Conservation (phyloP, 2,888 invertebrate genomes). For the Ectemnius cavifrons region DNA sequence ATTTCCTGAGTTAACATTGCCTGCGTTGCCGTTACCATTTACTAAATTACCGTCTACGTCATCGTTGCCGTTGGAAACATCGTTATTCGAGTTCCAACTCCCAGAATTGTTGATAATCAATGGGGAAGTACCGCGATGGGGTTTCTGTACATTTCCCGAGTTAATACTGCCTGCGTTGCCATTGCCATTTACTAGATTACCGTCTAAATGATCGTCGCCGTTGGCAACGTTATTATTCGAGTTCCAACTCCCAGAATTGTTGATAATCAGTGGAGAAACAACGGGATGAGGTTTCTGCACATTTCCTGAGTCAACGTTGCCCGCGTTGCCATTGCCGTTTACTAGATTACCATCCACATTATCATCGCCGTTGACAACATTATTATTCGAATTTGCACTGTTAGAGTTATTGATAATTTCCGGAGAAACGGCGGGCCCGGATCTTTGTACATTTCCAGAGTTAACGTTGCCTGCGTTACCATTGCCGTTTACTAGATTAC, state of each 20-base stretch:
- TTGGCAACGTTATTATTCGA: not conserved
- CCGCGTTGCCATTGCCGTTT: conserved; percentile 22
- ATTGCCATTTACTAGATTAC: conserved; percentile 22
- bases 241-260: not conserved
- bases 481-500: conserved; percentile 30
- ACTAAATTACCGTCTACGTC: conserved; percentile 20
- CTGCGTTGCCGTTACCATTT: conserved; percentile 36
- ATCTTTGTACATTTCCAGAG: conserved; percentile 8
- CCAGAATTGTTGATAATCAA: conserved; percentile 16
- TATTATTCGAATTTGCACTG: not conserved
- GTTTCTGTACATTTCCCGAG: not conserved
- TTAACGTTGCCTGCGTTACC: conserved; percentile 20
- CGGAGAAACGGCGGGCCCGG: not conserved
- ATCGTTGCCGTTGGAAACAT: conserved; percentile 13
- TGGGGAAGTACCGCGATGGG: not conserved
- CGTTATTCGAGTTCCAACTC: not conserved
- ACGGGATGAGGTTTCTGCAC: not conserved
- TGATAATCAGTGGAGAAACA: not conserved
- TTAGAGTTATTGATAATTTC: conserved; percentile 14
- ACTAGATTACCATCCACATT: conserved; percentile 26
- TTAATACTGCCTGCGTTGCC: conserved; percentile 10
- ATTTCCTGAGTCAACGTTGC: conserved; percentile 16
- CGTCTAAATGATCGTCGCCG: conserved; percentile 29
- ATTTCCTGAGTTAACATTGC: conserved; percentile 27
- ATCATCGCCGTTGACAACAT: conserved; percentile 32